Evolutionary conservation across 2,888 invertebrate species (phyloP), one percentile per base, ranked within the genome.

Genomic region (Anoncus sp.): DNA sequence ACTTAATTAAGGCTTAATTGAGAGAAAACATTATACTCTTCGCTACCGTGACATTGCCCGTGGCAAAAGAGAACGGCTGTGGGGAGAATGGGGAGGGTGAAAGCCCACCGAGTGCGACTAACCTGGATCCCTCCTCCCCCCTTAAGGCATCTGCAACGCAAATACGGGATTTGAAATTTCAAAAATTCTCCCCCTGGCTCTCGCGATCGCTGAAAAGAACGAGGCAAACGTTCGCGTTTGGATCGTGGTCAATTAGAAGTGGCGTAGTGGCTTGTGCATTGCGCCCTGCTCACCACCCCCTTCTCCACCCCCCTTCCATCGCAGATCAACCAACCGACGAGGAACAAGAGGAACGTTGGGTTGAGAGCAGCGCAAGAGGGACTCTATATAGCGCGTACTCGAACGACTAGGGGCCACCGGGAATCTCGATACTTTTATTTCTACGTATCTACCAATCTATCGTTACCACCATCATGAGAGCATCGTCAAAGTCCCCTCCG

Each of bases 1-100:
- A 90, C 90, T 90, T 90, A 91, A 91, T 91, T 91, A 91, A 91
- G 90, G 90, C 91, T 91, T 91, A 91, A 91, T 91, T 91, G 90
- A 91, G 91, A 90, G 90, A 90, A 91, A 91, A 91, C 90, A 90
- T 90, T 90, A 90, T 90, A 88, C 90, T 87, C 83, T 43, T 53
- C 83, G 84, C 84, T 85, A 83, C 83, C 87, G 86, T 87, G 88
- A 90, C 90, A 89, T 87, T 90, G 90, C 87, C 84, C 82, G 76
- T 60, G 87, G 84, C 40, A 43, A 59, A 63, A 40, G 53, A 45
- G 49, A 47, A 47, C 12, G 31, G 31, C 40, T 45, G 67, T 4
- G 43, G 67, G 67, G 49, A 55, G 49, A 49, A 65, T 67, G 67
- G 70, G 22, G 73, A 65, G 65, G 45, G 43, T 31, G 31, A n/a